These are phyloP conservation scores for Ennomos quercinarius DNA, from an alignment of 2,888 invertebrate genomes.

Conservation along the genomic window DNA sequence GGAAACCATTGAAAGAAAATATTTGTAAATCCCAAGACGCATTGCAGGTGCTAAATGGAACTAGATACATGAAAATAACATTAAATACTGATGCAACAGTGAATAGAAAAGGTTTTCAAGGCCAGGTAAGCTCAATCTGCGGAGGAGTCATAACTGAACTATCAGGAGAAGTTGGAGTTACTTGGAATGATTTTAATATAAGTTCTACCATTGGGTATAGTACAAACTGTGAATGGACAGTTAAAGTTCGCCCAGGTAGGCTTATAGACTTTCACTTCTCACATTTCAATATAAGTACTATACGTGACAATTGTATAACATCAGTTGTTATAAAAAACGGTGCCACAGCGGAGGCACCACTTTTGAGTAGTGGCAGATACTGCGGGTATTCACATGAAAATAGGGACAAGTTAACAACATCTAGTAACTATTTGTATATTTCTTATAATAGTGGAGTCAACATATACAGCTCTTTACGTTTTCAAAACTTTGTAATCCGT, in stretches of 20 bases:
- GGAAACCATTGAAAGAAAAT: conserved; percentile 79
- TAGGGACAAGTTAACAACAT: conserved; percentile 80
- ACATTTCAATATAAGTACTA: conserved; percentile 85
- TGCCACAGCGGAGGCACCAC: conserved; percentile 88
- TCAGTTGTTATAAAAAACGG: conserved; percentile 90
- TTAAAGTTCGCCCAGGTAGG: conserved; percentile 90
- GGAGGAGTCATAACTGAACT: conserved; percentile 87
- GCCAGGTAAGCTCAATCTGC: conserved; percentile 86
- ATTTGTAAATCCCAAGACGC: conserved; percentile 82
- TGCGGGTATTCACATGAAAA: conserved; percentile 83
- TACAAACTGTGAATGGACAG: conserved; percentile 88
- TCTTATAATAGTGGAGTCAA: conserved; percentile 46
- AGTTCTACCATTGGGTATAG: conserved; percentile 29
- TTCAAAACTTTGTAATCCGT: conserved; percentile 71
- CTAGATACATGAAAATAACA: conserved; percentile 87
- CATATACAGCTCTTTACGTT: conserved; percentile 33
- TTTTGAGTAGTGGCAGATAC: conserved; percentile 90
- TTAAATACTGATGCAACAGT: conserved; percentile 87
- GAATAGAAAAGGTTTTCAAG: conserved; percentile 89
- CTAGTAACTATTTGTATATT: conserved; percentile 84
- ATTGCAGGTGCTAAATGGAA: conserved; percentile 55
- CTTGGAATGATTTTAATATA: conserved; percentile 47
- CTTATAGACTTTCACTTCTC: conserved; percentile 88
- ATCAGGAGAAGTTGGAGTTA: conserved; percentile 83
- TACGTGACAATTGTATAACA: conserved; percentile 57